Percentiles rank a stretch among this genome's conserved stretches.
phyloP scores from a whole-genome alignment of 2,113 vertebrate species.

The Pseudolaguvia tuberculata region DNA sequence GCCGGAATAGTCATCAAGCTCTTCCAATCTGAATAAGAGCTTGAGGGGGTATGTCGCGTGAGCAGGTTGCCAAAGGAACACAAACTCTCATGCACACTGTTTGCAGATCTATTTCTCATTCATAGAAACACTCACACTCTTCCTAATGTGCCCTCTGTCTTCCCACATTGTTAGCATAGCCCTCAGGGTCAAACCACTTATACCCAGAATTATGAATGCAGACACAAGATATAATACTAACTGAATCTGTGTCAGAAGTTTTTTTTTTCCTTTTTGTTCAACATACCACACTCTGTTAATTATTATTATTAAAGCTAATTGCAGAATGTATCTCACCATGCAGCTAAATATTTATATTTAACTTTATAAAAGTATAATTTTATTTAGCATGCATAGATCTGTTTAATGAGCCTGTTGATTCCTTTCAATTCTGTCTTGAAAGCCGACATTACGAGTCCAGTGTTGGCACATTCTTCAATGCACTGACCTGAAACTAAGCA shows the following conservation, averaged over 20 bases:
- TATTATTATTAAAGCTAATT: background rate
- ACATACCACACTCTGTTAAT: background rate
- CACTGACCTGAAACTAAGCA: background rate
- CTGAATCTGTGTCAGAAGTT: background rate
- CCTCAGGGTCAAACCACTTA: constrained; percentile 41
- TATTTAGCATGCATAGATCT: background rate
- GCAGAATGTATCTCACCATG: background rate
- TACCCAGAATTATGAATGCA: constrained; percentile 5
- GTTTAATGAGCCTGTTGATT: constrained; percentile 5
- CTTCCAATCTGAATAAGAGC: constrained; percentile 57
- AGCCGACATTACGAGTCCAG: background rate
- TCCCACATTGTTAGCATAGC: constrained; percentile 34
- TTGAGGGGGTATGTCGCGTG: constrained; percentile 23
- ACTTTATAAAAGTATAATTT: background rate
- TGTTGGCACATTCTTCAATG: constrained; percentile 1
- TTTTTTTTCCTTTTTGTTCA: background rate
- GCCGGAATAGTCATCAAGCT: constrained; percentile 1
- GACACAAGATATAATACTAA: background rate
- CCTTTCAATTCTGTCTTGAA: background rate
- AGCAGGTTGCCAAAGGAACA: constrained; percentile 25
- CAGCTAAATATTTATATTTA: background rate
- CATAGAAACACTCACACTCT: constrained; percentile 19
- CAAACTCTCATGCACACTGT: background rate
- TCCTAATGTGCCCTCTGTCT: constrained; percentile 18
- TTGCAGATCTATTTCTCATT: constrained; percentile 11